Base-by-base conservation (phyloP, 2,113 vertebrate genomes). In the Dendropsophus ebraccatus region DNA sequence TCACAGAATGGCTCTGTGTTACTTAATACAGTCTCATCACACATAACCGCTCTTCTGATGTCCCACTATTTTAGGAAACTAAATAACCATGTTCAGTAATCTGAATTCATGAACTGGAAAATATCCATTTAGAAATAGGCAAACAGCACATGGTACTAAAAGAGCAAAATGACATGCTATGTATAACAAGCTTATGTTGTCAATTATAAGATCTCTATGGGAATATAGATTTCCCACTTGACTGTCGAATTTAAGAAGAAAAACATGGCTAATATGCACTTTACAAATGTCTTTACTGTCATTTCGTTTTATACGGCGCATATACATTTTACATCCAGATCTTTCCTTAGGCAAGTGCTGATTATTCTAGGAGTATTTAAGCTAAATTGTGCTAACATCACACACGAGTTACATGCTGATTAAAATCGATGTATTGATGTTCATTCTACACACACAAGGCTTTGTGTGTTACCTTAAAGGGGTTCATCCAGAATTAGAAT, bases 141-240 rank as follows among this genome's bases (percentile, higher is more conserved):
- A 81, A 62, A 17, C 21, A 17, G 56, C 14, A 45, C 35, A 81
- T 45, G 56, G 56, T 65, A 65, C 23, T 28, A 52, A 35, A 69
- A 62, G 49, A 13, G n/a, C n/a, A 82, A 23, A 82, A 82, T 65
- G 16, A 82, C 58, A 69, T 82, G 79, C 60, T n/a, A 82, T 69
- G 80, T 82, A 49, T 69, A 50, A 65, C n/a, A 50, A 47, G 37
- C 41, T 62, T 67, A 58, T 80, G 78, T 45, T 81, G 79, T 67
- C 60, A 69, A 82, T 69, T 82, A 32, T 60, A 50, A 52, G 5
- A 35, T 82, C 62, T 52, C 81, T 52, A 32, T 35, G 25, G 62
- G 45, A n/a, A 82, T 70, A 54, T 50, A n/a, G 62, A 82, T 52
- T 82, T 47, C 81, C 65, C 45, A 35, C 28, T 32, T 8, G 81